phyloP scores from a whole-genome alignment of 2,113 vertebrate genomes.

The Hypocryptadius cinnamomeus region DNA sequence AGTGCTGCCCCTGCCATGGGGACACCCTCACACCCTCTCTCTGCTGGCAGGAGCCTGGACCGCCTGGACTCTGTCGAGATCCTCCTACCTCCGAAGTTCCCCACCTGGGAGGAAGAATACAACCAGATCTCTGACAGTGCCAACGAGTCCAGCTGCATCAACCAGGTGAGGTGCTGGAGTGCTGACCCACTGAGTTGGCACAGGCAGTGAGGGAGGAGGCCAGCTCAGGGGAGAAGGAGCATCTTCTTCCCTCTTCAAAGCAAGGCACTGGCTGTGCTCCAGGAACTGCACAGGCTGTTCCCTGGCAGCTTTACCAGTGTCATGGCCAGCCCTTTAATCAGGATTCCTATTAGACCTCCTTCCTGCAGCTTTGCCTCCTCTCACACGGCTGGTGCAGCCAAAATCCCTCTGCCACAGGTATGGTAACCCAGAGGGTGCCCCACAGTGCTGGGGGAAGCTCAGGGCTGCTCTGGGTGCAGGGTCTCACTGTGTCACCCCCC shows the following conservation, averaged over 20 bases:
- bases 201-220: not conserved
- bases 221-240: not conserved
- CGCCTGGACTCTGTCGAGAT: conserved; percentile 89
- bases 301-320: not conserved
- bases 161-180: conserved; percentile 79
- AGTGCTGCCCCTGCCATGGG: fast-evolving
- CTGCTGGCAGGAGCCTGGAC: conserved; percentile 86
- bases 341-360: not conserved
- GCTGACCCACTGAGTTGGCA: not conserved
- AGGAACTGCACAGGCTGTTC: not conserved
- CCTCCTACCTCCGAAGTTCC: conserved; percentile 80
- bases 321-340: not conserved
- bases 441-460: not conserved
- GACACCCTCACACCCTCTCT: conserved; percentile 13
- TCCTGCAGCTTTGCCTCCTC: not conserved
- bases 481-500: not conserved
- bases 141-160: conserved; percentile 77
- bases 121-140: conserved; percentile 85
- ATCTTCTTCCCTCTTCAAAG: not conserved
- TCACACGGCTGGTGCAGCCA: not conserved
- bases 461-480: not conserved
- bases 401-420: not conserved
- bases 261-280: not conserved
- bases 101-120: conserved; percentile 93
- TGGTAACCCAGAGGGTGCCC: not conserved